Conservation (phyloP, 2,888 invertebrate genomes). For the Cactoblastis cactorum region DNA sequence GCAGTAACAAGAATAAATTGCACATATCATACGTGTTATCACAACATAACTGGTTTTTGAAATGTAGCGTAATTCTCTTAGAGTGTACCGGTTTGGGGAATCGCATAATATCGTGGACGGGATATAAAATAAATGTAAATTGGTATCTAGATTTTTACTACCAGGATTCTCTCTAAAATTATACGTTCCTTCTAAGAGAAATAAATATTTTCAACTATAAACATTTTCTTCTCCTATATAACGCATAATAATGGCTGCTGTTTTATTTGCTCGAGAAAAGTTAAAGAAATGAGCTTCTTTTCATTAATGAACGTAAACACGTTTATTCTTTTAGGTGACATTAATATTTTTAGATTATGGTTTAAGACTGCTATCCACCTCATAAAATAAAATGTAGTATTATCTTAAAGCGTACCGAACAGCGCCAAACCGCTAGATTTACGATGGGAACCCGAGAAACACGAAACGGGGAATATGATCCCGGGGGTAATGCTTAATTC, state of each 20-base stretch:
- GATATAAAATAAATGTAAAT: background rate
- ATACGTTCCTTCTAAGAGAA: too few relatives aligned
- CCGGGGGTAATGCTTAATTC: constrained; percentile 13
- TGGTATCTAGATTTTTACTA: background rate
- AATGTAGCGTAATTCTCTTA: constrained; percentile 7
- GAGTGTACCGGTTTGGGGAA: background rate
- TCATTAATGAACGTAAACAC: too few relatives aligned
- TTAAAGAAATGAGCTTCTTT: too few relatives aligned
- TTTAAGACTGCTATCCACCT: too few relatives aligned
- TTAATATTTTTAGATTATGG: too few relatives aligned
- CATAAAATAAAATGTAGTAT: background rate
- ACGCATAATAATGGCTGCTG: background rate
- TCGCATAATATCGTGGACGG: background rate
- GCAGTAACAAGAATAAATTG: constrained; percentile 6
- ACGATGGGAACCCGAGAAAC: constrained; percentile 7
- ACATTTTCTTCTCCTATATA: too few relatives aligned
- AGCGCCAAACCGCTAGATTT: constrained; percentile 5
- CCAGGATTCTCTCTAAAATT: too few relatives aligned
- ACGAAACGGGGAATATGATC: constrained; percentile 12
- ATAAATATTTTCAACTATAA: too few relatives aligned
- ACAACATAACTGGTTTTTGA: background rate
- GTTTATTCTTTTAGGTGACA: too few relatives aligned
- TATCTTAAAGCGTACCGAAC: background rate
- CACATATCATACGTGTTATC: constrained; percentile 7
- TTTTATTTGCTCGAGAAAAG: background rate